Percentiles rank a stretch among this genome's conserved stretches.
Conservation (phyloP, 2,113 vertebrate genomes). For the pig (Sus scrofa) region DNA sequence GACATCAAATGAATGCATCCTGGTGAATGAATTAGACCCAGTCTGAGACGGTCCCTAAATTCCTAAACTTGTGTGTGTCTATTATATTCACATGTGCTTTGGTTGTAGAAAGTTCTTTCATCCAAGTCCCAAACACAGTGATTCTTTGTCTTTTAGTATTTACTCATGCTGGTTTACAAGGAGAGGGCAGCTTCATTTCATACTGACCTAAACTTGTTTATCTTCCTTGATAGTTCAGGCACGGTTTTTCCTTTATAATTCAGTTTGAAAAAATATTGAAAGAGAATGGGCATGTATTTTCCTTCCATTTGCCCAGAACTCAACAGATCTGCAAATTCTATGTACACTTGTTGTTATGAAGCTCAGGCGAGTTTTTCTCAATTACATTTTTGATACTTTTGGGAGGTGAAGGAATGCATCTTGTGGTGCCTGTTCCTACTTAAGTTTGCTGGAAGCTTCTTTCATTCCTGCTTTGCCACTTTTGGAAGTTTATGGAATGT, state of each 20-base stretch:
- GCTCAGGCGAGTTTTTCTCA: not conserved
- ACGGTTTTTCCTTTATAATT: not conserved
- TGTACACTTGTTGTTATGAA: not conserved
- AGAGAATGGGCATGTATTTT: not conserved
- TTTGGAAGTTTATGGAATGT: not conserved
- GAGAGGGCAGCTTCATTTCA: not conserved
- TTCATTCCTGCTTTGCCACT: not conserved
- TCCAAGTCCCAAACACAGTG: not conserved
- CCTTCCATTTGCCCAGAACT: not conserved
- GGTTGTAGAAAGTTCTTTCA: not conserved
- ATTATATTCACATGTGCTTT: not conserved
- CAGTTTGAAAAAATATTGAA: not conserved
- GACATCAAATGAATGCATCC: not conserved
- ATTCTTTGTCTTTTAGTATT: not conserved
- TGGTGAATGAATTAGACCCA: not conserved
- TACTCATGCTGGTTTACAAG: not conserved
- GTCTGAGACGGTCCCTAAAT: not conserved
- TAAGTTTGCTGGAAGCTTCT: not conserved
- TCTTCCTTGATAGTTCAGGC: not conserved
- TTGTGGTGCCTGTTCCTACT: not conserved
- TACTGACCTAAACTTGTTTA: rapidly evolving
- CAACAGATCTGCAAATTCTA: not conserved
- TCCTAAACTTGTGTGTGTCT: not conserved
- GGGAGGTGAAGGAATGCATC: rapidly evolving
- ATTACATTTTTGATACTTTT: not conserved